Percentiles rank a stretch among this genome's conserved stretches.
phyloP scores from a whole-genome alignment of 1,140 invertebrate genomes.

The Chironomus striatipennis region DNA sequence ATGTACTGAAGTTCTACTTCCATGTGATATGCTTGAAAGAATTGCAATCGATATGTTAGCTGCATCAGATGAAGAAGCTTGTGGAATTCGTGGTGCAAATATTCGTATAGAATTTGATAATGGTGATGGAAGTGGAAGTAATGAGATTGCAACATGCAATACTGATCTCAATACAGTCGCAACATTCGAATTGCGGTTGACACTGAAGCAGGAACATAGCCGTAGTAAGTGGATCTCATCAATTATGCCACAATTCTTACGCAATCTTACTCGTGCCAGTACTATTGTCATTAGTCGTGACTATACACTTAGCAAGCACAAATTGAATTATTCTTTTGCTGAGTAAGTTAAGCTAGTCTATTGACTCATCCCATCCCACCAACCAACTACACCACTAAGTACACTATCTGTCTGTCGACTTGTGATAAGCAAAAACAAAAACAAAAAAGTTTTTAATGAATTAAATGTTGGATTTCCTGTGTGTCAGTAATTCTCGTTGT shows the following conservation, averaged over 20 bases:
- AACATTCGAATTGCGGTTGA: neutral
- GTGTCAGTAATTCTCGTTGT: neutral
- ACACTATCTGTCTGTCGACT: neutral
- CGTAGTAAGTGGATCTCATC: neutral
- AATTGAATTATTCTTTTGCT: constrained; percentile 9
- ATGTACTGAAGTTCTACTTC: neutral
- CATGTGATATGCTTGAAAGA: neutral
- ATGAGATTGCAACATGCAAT: neutral
- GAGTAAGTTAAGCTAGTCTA: neutral
- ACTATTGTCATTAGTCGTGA: constrained; percentile 14
- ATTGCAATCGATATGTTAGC: neutral
- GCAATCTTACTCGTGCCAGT: neutral
- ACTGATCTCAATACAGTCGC: neutral
- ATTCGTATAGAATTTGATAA: constrained; percentile 1
- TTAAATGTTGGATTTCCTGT: constrained; percentile 13
- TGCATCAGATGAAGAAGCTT: neutral
- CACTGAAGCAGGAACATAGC: neutral
- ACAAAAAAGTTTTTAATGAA: neutral
- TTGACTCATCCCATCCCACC: neutral
- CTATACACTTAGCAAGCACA: neutral
- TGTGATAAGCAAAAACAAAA: neutral
- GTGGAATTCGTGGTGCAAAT: neutral
- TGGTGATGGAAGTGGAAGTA: neutral
- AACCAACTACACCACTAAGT: too few relatives aligned
- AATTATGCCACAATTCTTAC: constrained; percentile 2